Conservation (phyloP, 2,113 vertebrate genomes). For the Indri indri region DNA sequence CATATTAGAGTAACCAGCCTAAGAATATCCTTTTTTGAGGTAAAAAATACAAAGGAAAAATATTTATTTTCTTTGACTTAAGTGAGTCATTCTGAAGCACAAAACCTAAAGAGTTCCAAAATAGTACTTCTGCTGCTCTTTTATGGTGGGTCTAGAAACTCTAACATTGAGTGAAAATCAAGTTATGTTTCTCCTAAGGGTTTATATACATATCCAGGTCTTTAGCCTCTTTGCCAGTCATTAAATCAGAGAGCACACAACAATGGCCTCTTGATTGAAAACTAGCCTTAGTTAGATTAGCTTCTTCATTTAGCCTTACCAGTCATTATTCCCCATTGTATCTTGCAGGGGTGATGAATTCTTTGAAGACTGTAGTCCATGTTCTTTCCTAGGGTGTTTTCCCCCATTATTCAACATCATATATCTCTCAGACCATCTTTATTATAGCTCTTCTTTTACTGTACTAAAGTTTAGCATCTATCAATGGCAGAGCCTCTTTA, state of each 20-base stretch:
- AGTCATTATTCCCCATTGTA: not conserved
- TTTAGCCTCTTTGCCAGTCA: not conserved
- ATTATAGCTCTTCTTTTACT: not conserved
- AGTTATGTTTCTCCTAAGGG: not conserved
- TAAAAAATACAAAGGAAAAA: not conserved
- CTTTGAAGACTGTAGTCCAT: not conserved
- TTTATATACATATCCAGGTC: not conserved
- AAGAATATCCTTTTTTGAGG: not conserved
- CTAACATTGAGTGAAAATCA: constrained; percentile 9
- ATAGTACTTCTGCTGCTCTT: not conserved
- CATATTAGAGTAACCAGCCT: not conserved
- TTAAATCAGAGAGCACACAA: not conserved
- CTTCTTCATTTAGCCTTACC: not conserved
- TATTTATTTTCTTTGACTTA: not conserved
- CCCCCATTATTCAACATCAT: not conserved
- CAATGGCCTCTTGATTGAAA: constrained; percentile 12
- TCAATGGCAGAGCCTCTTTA: not conserved
- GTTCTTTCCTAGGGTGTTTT: not conserved
- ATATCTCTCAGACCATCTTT: not conserved
- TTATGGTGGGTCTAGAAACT: not conserved
- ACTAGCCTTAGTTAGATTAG: not conserved
- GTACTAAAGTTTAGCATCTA: not conserved
- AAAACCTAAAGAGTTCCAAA: constrained; percentile 5
- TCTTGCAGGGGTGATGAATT: not conserved
- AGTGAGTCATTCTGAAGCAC: not conserved